Evolutionary conservation across 2,113 vertebrate species (phyloP).

Genomic region (Saccopteryx leptura): DNA sequence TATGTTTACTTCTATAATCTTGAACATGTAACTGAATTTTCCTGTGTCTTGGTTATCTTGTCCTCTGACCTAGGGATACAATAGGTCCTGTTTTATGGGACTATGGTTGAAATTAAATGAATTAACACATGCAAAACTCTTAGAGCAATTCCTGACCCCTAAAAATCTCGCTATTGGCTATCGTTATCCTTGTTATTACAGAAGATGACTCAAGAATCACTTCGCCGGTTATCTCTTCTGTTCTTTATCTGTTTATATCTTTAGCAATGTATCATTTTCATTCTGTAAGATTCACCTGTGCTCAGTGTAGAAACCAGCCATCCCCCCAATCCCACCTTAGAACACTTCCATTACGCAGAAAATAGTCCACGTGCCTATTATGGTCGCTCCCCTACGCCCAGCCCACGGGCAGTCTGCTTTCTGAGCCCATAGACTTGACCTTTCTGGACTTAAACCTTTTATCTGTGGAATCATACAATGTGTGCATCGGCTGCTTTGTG

Average conservation of each 20-base stretch:
- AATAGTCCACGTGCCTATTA: neutral
- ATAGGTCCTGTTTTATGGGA: neutral
- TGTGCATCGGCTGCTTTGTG: neutral
- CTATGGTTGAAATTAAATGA: constrained; percentile 12
- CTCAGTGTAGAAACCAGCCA: neutral
- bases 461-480: neutral
- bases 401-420: neutral
- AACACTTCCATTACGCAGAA: neutral
- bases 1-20: neutral
- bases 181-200: neutral
- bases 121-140: neutral
- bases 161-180: neutral
- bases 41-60: neutral
- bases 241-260: neutral
- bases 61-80: neutral
- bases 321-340: neutral
- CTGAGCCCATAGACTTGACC: neutral
- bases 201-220: neutral
- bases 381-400: neutral
- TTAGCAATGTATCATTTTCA: neutral
- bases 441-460: neutral
- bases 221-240: neutral
- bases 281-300: neutral
- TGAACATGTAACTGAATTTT: neutral
- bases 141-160: neutral